Conservation (phyloP, 2,797 vertebrate species). For the Pseudochaenichthys georgianus region DNA sequence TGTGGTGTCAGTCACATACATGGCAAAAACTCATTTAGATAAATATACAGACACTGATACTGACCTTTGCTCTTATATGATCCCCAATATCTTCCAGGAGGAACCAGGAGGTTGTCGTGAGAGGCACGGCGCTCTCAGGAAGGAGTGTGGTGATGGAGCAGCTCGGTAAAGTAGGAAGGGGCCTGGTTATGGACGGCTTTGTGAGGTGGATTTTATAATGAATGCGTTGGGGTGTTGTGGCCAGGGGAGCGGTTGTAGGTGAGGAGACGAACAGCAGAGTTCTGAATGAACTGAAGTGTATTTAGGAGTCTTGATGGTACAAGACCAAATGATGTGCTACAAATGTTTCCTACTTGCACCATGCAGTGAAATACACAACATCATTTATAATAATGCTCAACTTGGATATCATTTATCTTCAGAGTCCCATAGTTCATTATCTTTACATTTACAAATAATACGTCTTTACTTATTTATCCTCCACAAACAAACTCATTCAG, state of each 20-base stretch:
- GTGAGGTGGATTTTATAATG: too few relatives aligned
- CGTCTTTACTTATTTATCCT: constrained; percentile 19
- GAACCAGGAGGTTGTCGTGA: too few relatives aligned
- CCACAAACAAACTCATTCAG: constrained; percentile 24
- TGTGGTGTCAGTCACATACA: constrained; percentile 5
- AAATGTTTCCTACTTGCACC: neutral
- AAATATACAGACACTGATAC: constrained; percentile 3
- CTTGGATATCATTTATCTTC: constrained; percentile 5
- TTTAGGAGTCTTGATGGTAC: neutral
- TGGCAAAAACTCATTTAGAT: neutral
- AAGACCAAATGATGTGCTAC: neutral
- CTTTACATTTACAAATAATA: constrained; percentile 20
- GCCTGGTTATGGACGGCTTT: too few relatives aligned
- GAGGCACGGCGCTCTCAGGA: too few relatives aligned
- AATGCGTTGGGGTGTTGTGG: too few relatives aligned
- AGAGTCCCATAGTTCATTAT: constrained; percentile 4
- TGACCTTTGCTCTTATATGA: neutral
- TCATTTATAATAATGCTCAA: neutral
- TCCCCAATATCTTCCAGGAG: constrained; percentile 1
- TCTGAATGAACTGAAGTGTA: too few relatives aligned
- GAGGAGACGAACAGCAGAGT: too few relatives aligned
- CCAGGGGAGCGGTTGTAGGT: too few relatives aligned
- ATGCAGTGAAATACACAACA: neutral
- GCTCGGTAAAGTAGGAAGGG: too few relatives aligned
- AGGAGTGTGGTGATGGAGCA: too few relatives aligned